Evolutionary conservation across 2,113 vertebrate species (phyloP), one percentile per base, ranked within the genome.

Genomic region (Pseudorhombus dupliciocellatus): DNA sequence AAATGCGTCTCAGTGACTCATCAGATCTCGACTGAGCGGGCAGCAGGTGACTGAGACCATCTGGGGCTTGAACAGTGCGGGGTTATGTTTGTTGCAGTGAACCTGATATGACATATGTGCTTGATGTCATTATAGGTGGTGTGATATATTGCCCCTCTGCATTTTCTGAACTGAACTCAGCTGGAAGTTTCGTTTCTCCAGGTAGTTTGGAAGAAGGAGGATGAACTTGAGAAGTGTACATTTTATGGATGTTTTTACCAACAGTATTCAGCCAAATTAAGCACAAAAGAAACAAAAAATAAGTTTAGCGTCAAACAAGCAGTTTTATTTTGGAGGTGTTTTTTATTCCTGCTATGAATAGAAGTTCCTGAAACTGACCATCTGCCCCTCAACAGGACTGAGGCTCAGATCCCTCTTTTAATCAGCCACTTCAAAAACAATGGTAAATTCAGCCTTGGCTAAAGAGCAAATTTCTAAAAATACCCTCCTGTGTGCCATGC

Each of bases 381-480:
- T 73, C 52, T 63, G 42, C 53, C 24, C 2, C 2, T 20, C 9
- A 71, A 24, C 73, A 51, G n/a, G 59, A 30, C 71, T 42, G 44
- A 65, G 24, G 61, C 44, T 54, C 67, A 30, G 61, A 50, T 60
- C 48, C n/a, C 28, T 34, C 12, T 18, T 73, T 22, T 70, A 60
- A 81, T 82, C 52, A 37, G 57, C 57, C 25, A 4, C 0, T 60
- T 51, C 66, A 5, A 67, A 80, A 75, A 83, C 75, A 81, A 68
- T 81, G 34, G 62, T 64, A 62, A 66, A 59, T 77, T 70, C 72
- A 61, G 52, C 22, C 51, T 63, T 12, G 59, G 60, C 63, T 85
- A 73, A 81, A 87, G 87, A 83, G 76, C 60, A 22, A 22, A 44
- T 31, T 34, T 80, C 91, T 92, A 92, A 90, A 93, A 92, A 93